Base-by-base conservation (phyloP, 2,113 vertebrate species). In the Chloebia gouldiae region DNA sequence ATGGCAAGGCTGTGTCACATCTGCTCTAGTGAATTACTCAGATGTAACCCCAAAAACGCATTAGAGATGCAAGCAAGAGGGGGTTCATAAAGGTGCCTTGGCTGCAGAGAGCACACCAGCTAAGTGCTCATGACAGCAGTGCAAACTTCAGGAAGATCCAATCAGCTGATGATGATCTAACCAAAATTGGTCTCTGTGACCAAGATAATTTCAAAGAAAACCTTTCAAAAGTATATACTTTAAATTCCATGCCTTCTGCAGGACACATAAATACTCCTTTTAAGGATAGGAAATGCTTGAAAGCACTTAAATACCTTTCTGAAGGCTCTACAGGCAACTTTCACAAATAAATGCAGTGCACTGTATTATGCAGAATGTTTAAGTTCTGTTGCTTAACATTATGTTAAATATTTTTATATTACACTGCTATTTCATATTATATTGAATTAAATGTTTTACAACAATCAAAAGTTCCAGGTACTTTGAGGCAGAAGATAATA, bases 121-220 rank as follows among this genome's bases (percentile, higher is more conserved):
- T 1, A 6, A 20, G 7, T 0, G 15, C 2, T 64, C 7, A 0
- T 2, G 37, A 24, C 4, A 64, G 84, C 51, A 84, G 16, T 2
- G 17, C 39, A 68, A 17, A 33, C 54, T 24, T 17, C 23, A 57
- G 54, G 10, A 28, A 61, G 53, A 85, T 8, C 22, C 61, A 24
- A 12, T 1, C 42, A 81, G 68, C 42, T 4, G 23, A 10, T 5
- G 10, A 18, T 8, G 6, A 14, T 35, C 61, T 39, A 47, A 45
- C 35, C 65, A 70, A 51, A 51, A 27, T 0, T 35, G n/a, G n/a
- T 19, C 13, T 37, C 44, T 35, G 6, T 3, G 28, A 25, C 37
- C 27, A 45, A 37, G 54, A 39, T 3, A 2, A 77, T 35, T 53
- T 33, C 21, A 65, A 73, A 85, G 59, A 27, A 66, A 82, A 63